These are phyloP conservation scores for Leuciscus idus DNA, from an alignment of 2,113 vertebrate species.

Conservation along the genomic window DNA sequence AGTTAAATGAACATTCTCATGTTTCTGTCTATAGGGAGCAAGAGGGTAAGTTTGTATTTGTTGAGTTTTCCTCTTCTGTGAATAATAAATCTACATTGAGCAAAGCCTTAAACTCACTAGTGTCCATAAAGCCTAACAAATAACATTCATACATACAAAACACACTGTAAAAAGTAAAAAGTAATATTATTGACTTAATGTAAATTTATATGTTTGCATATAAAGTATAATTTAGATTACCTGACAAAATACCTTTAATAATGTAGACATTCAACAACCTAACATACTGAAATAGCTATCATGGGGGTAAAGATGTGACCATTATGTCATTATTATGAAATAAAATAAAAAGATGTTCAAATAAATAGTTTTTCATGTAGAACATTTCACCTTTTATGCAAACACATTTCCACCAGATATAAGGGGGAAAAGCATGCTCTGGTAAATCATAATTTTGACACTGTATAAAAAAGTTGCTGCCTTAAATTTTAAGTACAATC, in stretches of 20 bases:
- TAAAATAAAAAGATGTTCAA: not conserved
- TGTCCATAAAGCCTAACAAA: not conserved
- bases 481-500: no score
- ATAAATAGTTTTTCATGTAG: not conserved
- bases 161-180: not conserved
- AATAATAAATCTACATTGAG: not conserved
- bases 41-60: constrained; percentile 79
- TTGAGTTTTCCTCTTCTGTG: not conserved
- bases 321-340: not conserved
- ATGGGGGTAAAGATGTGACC: no score
- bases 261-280: not conserved
- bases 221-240: not conserved
- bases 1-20: constrained; percentile 4
- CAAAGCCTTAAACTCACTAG: not conserved
- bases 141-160: not conserved
- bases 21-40: constrained; percentile 76
- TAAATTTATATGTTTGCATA: not conserved
- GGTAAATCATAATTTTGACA: not conserved
- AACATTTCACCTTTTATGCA: not conserved
- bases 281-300: not conserved
- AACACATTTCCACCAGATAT: not conserved
- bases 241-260: not conserved
- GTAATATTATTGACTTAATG: not conserved
- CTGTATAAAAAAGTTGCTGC: no score
- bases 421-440: no score